Percentiles rank a stretch among this genome's conserved stretches.
Evolutionary conservation across 2,797 vertebrate genomes (phyloP).

Genomic region (Notolepis coatsorum): DNA sequence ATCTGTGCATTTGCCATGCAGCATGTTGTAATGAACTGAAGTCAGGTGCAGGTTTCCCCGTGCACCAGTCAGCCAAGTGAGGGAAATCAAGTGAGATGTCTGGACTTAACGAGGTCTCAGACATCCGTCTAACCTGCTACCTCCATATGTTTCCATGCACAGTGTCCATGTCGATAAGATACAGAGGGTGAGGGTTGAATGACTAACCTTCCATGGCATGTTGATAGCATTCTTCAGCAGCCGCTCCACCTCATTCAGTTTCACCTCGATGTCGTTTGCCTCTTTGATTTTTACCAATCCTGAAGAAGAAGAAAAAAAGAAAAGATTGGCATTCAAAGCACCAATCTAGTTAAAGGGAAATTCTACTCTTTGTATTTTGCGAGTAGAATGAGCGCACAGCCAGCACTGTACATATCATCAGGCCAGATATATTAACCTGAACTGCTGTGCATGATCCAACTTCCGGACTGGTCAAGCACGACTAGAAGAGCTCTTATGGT

Average conservation of each 20-base stretch:
- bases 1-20: too few relatives aligned
- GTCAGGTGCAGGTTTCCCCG: not conserved
- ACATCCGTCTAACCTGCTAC: too few relatives aligned
- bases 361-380: not conserved
- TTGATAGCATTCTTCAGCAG: conserved; percentile 92
- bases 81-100: not conserved
- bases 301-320: conserved; percentile 69
- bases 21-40: too few relatives aligned
- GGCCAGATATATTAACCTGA: too few relatives aligned
- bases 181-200: not conserved
- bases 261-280: conserved; percentile 91
- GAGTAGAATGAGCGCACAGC: not conserved
- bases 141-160: not conserved
- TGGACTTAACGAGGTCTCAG: not conserved
- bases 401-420: too few relatives aligned
- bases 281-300: conserved; percentile 95
- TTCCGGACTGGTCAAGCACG: too few relatives aligned
- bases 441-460: too few relatives aligned
- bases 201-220: conserved; percentile 93
- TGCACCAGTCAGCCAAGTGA: not conserved
- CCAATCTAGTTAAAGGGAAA: not conserved
- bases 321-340: not conserved
- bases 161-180: not conserved
- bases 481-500: too few relatives aligned
- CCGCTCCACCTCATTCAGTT: conserved; percentile 94